Conservation (phyloP, 2,888 invertebrate genomes). For the Xylota sylvarum region DNA sequence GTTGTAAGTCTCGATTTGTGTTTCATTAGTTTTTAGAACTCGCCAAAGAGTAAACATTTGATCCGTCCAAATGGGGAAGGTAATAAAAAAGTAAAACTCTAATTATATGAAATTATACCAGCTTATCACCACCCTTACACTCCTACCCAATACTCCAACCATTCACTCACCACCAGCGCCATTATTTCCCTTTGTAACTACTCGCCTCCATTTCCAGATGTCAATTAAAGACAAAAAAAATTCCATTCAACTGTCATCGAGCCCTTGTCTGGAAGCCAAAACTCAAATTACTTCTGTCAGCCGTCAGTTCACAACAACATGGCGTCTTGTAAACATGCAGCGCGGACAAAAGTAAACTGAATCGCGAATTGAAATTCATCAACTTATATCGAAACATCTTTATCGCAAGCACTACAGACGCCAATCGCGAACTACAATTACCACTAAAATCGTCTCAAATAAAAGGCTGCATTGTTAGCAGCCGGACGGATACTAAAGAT, state of each 20-base stretch:
- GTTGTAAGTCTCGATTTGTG: too few species aligned
- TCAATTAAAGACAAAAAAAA: not conserved
- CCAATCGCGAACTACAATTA: slow-evolving; percentile 10
- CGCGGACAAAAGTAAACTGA: slow-evolving; percentile 26
- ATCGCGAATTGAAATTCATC: slow-evolving; percentile 19
- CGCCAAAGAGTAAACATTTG: too few species aligned
- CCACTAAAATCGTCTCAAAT: not conserved
- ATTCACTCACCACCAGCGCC: not conserved
- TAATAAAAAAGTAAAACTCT: too few species aligned
- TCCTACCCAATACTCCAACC: not conserved
- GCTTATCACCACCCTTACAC: slow-evolving; percentile 22
- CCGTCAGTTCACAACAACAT: slow-evolving; percentile 73
- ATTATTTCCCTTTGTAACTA: not conserved
- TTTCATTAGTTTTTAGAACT: too few species aligned
- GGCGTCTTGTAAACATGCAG: slow-evolving; percentile 52
- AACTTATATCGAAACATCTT: slow-evolving; percentile 29
- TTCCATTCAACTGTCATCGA: slow-evolving; percentile 52
- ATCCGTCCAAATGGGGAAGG: too few species aligned
- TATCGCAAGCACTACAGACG: slow-evolving; percentile 34
- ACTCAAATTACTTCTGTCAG: slow-evolving; percentile 48
- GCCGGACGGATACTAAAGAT: slow-evolving; percentile 45
- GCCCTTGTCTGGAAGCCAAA: slow-evolving; percentile 28
- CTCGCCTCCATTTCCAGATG: slow-evolving; percentile 1
- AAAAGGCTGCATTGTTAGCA: slow-evolving; percentile 12
- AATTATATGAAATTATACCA: not conserved